Conservation (phyloP, 2,888 invertebrate genomes). For the Falcaria lacertinaria region DNA sequence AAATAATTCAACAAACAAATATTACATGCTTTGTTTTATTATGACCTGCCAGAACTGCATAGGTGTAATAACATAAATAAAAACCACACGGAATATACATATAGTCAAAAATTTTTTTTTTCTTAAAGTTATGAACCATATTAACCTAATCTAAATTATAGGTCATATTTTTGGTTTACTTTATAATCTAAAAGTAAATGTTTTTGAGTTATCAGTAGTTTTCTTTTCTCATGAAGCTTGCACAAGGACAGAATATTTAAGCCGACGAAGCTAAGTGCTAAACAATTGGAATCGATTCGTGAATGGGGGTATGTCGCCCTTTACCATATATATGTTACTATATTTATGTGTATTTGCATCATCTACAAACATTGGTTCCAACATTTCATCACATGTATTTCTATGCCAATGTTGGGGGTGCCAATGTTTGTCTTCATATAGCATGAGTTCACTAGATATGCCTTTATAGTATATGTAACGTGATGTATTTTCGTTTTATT, state of each 20-base stretch:
- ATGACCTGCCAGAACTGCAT: too few species aligned
- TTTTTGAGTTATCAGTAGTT: slow-evolving; percentile 22
- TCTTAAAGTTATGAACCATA: too few species aligned
- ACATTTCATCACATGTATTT: slow-evolving; percentile 16
- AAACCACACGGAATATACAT: too few species aligned
- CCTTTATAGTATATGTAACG: slow-evolving; percentile 23
- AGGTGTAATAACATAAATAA: too few species aligned
- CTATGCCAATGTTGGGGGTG: slow-evolving; percentile 12
- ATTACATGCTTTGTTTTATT: too few species aligned
- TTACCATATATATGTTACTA: slow-evolving; percentile 33
- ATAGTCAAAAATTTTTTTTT: too few species aligned
- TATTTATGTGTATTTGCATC: slow-evolving; percentile 31
- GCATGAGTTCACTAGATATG: slow-evolving; percentile 36
- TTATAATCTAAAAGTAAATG: slow-evolving; percentile 15
- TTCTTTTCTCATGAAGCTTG: slow-evolving; percentile 61
- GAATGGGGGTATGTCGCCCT: slow-evolving; percentile 87
- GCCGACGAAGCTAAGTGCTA: slow-evolving; percentile 88
- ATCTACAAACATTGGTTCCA: slow-evolving; percentile 35
- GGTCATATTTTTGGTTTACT: slow-evolving; percentile 7
- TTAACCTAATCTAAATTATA: too few species aligned
- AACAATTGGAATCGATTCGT: slow-evolving; percentile 92
- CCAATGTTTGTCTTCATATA: slow-evolving; percentile 22
- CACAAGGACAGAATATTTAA: slow-evolving; percentile 74
- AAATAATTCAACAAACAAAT: too few species aligned
- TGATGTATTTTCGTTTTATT: slow-evolving; percentile 13